These are phyloP conservation scores for Girardia tigrina DNA, from an alignment of 2,888 invertebrate genomes.

Conservation along the genomic window DNA sequence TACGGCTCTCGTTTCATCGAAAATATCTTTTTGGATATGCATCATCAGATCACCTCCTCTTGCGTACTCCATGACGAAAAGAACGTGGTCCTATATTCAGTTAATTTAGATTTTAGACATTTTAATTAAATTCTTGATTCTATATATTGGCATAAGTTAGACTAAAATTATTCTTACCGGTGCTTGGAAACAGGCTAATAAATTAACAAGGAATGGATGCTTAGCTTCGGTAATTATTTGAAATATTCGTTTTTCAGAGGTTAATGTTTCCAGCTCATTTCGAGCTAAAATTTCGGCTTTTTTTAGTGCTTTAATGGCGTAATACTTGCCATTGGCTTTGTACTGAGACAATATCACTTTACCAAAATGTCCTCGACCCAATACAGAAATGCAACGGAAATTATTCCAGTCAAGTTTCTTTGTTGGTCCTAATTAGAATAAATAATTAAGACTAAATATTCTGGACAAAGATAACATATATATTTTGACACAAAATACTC, in stretches of 20 bases:
- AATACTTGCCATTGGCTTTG: slow-evolving; percentile 79
- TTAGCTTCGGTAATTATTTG: slow-evolving; percentile 80
- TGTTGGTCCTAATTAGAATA: too few relatives aligned
- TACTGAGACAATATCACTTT: slow-evolving; percentile 87
- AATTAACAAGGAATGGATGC: slow-evolving; percentile 95
- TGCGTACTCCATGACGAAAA: slow-evolving; percentile 98
- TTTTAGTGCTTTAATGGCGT: slow-evolving; percentile 94
- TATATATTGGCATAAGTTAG: too few relatives aligned
- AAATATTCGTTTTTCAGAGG: slow-evolving; percentile 96
- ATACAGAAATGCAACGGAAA: slow-evolving; percentile 82
- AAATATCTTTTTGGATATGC: slow-evolving; percentile 98
- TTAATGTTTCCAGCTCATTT: slow-evolving; percentile 91
- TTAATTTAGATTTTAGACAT: slow-evolving; percentile 36
- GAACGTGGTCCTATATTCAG: slow-evolving; percentile 72
- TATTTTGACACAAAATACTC: too few relatives aligned
- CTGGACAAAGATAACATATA: too few relatives aligned
- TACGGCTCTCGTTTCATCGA: slow-evolving; percentile 85
- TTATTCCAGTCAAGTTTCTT: slow-evolving; percentile 62
- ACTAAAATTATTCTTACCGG: too few relatives aligned
- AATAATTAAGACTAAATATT: too few relatives aligned
- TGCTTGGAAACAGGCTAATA: slow-evolving; percentile 97
- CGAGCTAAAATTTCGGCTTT: slow-evolving; percentile 96
- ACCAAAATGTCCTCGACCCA: slow-evolving; percentile 96
- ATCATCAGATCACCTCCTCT: slow-evolving; percentile 98
- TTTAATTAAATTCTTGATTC: too few relatives aligned